Evolutionary conservation across 2,888 invertebrate genomes (phyloP).

Genomic region (Lissonota sp.): DNA sequence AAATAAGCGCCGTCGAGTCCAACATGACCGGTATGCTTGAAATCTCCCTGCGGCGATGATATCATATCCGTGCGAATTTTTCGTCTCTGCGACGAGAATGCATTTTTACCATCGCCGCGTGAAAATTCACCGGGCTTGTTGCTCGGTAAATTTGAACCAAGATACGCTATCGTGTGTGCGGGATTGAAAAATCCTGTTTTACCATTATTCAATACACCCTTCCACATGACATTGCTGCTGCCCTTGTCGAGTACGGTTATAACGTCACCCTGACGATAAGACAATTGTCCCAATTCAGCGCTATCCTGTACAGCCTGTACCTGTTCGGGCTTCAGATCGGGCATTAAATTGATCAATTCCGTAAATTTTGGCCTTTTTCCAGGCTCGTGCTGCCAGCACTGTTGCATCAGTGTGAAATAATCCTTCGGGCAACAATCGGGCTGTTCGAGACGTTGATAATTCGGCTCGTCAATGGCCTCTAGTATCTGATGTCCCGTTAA

Average conservation of each 20-base stretch:
- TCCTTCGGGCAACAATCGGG: constrained; percentile 98
- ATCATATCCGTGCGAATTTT: constrained; percentile 96
- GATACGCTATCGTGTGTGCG: constrained; percentile 93
- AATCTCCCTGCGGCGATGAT: constrained; percentile 97
- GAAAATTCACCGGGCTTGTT: constrained; percentile 85
- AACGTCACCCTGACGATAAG: constrained; percentile 94
- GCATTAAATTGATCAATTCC: constrained; percentile 91
- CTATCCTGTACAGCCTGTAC: constrained; percentile 92
- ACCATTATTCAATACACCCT: constrained; percentile 94
- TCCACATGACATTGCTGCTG: constrained; percentile 89
- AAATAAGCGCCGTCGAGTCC: constrained; percentile 98
- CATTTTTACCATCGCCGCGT: constrained; percentile 87
- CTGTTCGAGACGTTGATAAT: constrained; percentile 94
- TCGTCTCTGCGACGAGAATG: constrained; percentile 84
- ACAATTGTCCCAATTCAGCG: constrained; percentile 89
- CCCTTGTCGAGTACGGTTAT: constrained; percentile 96
- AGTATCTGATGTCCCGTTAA: constrained; percentile 97
- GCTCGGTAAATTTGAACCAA: constrained; percentile 90
- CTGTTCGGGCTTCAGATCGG: constrained; percentile 95
- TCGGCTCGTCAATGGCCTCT: constrained; percentile 97
- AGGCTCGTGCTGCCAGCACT: constrained; percentile 98
- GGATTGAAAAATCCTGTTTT: constrained; percentile 98
- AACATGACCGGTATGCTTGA: constrained; percentile 98
- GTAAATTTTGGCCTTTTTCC: constrained; percentile 94
- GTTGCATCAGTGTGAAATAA: constrained; percentile 95